A percentile compares a stretch with the other conserved stretches of the same genome.
Conservation (phyloP, 2,888 invertebrate species). For the Leucozona laternaria region DNA sequence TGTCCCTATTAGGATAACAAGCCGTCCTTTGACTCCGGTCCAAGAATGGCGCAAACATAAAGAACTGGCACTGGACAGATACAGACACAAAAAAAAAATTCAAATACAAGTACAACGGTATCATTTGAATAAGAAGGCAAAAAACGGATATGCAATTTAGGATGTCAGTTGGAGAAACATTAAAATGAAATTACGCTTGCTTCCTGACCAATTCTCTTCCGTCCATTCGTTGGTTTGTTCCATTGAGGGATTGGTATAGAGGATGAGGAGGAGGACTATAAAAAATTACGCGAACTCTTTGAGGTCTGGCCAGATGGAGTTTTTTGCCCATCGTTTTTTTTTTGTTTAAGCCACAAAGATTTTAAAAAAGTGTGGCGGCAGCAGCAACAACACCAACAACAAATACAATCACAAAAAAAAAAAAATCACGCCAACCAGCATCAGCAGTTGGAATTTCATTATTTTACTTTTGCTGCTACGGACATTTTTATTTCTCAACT, state of each 20-base stretch:
- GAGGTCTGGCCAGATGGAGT: slow-evolving; percentile 23
- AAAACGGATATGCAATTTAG: slow-evolving; percentile 72
- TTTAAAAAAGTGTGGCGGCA: slow-evolving; percentile 14
- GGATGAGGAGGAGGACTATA: slow-evolving; percentile 2
- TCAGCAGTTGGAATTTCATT: slow-evolving; percentile 23
- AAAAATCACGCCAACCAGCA: slow-evolving; percentile 7
- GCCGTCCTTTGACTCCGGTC: slow-evolving; percentile 51
- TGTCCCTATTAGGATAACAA: slow-evolving; percentile 51
- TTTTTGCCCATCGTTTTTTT: background rate
- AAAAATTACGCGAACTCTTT: slow-evolving; percentile 64
- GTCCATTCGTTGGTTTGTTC: slow-evolving; percentile 34
- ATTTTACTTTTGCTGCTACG: slow-evolving; percentile 32
- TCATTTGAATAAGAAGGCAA: slow-evolving; percentile 64
- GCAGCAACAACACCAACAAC: background rate
- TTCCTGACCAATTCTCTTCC: slow-evolving; percentile 58
- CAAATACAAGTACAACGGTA: slow-evolving; percentile 30
- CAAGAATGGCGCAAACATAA: slow-evolving; percentile 17
- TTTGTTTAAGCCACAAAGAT: slow-evolving; percentile 14
- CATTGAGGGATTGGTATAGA: background rate
- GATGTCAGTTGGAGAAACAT: slow-evolving; percentile 74
- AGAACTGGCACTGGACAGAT: slow-evolving; percentile 8
- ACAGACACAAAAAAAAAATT: slow-evolving; percentile 22
- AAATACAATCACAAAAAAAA: slow-evolving; percentile 10
- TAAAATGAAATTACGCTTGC: slow-evolving; percentile 74
- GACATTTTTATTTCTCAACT: slow-evolving; percentile 40